Evolutionary conservation across 1,140 invertebrate species (phyloP).

Genomic region (Batillaria attramentaria): DNA sequence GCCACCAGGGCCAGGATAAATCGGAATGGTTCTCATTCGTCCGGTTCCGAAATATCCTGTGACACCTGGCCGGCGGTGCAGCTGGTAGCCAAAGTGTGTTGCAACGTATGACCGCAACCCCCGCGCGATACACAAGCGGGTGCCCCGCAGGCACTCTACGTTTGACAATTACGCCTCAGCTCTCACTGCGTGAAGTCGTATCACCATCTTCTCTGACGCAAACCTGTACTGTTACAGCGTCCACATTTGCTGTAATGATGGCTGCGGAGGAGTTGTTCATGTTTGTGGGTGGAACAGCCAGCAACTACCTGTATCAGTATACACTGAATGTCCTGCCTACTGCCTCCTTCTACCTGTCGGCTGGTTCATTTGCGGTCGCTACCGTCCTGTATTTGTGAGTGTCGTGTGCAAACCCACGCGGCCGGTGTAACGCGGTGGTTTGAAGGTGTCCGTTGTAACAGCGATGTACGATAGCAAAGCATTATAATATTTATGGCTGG

Average conservation of each 20-base stretch:
- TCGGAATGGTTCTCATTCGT: too few relatives aligned
- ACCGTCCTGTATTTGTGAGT: not conserved
- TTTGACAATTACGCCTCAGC: not conserved
- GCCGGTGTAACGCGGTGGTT: too few relatives aligned
- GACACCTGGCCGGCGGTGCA: too few relatives aligned
- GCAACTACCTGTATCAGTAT: conserved; percentile 12
- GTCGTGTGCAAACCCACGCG: too few relatives aligned
- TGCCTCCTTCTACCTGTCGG: conserved; percentile 3
- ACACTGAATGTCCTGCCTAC: not conserved
- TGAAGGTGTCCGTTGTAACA: too few relatives aligned
- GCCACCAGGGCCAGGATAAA: too few relatives aligned
- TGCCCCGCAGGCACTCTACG: too few relatives aligned
- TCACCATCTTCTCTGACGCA: too few relatives aligned
- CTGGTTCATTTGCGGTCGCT: not conserved
- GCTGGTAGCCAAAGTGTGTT: not conserved
- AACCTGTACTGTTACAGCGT: not conserved
- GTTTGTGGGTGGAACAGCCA: not conserved
- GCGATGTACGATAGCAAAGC: too few relatives aligned
- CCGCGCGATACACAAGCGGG: not conserved
- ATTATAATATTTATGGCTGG: too few relatives aligned
- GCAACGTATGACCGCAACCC: too few relatives aligned
- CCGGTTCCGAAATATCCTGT: too few relatives aligned
- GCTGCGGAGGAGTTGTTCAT: not conserved
- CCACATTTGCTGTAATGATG: conserved; percentile 3
- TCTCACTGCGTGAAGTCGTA: not conserved